Percentiles rank a stretch among this genome's conserved stretches.
These are phyloP conservation scores for Turnix velox DNA, from an alignment of 2,113 vertebrate genomes.

Conservation along the genomic window DNA sequence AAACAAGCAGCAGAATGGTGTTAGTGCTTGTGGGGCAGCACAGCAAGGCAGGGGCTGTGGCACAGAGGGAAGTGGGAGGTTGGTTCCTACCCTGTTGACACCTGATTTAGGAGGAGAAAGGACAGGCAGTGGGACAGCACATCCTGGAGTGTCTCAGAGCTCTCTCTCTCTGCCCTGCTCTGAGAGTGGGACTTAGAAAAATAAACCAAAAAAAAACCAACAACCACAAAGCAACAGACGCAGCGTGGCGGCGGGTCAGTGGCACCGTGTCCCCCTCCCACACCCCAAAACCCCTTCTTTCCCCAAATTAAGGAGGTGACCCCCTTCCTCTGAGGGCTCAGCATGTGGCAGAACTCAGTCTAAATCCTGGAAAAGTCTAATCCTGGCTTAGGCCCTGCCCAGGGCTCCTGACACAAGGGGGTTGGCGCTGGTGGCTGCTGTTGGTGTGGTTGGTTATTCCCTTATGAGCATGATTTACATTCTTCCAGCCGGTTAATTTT, in stretches of 20 bases:
- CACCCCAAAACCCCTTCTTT: no score
- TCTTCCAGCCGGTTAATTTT: constrained; percentile 79
- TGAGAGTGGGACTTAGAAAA: constrained; percentile 30
- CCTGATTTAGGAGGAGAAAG: constrained; percentile 42
- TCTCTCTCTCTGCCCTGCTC: constrained; percentile 40
- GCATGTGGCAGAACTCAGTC: no score
- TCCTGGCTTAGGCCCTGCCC: constrained; percentile 62
- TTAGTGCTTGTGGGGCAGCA: background rate
- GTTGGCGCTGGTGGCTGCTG: constrained; percentile 70
- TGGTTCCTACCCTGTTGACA: no score
- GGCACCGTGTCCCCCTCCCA: constrained; percentile 42
- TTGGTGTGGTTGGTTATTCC: constrained; percentile 69
- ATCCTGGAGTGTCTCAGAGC: constrained; percentile 30
- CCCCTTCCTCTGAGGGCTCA: constrained; percentile 63
- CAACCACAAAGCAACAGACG: background rate
- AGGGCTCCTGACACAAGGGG: constrained; percentile 62
- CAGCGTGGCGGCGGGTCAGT: background rate
- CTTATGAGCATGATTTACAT: constrained; percentile 78
- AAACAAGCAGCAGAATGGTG: constrained; percentile 8
- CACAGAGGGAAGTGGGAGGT: background rate
- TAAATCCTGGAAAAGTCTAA: constrained; percentile 58
- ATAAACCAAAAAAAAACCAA: background rate
- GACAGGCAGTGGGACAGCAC: constrained; percentile 24
- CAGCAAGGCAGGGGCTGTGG: constrained; percentile 22
- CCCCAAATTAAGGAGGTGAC: constrained; percentile 51